Evolutionary conservation across 37 sponge, comb jelly and placozoan species (phyloP).

Genomic region (Amphimedon queenslandica): DNA sequence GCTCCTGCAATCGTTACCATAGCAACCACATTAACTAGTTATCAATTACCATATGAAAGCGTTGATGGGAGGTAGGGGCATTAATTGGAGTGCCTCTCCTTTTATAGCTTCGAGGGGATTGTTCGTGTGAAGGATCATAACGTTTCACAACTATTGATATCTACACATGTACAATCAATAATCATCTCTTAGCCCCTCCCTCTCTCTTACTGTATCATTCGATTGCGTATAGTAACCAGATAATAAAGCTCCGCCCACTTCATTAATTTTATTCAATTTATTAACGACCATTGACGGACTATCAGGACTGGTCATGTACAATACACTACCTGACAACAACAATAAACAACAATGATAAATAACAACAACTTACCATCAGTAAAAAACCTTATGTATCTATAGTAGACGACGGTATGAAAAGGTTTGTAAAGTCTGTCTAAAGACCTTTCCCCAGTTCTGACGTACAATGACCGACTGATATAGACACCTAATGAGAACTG

Average conservation of each 20-base stretch:
- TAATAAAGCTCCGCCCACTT: too few relatives aligned
- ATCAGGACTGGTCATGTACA: constrained; percentile 65
- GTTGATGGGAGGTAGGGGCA: too few relatives aligned
- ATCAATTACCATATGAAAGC: too few relatives aligned
- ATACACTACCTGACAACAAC: constrained; percentile 44
- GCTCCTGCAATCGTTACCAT: constrained; percentile 24
- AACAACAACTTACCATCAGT: constrained; percentile 61
- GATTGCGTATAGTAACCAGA: not conserved
- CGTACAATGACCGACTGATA: constrained; percentile 66
- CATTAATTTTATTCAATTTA: too few relatives aligned
- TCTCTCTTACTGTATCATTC: not conserved
- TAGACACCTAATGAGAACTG: constrained; percentile 83
- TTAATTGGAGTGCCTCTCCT: too few relatives aligned
- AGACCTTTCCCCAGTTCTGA: constrained; percentile 65
- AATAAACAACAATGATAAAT: not conserved
- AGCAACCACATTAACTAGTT: too few relatives aligned
- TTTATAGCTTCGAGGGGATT: too few relatives aligned
- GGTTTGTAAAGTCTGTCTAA: constrained; percentile 76
- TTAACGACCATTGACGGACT: constrained; percentile 49
- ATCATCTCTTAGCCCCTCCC: not conserved
- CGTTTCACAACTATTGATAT: too few relatives aligned
- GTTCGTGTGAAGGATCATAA: too few relatives aligned
- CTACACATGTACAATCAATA: too few relatives aligned
- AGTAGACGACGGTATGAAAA: constrained; percentile 76
- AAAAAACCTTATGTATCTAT: constrained; percentile 73